Evolutionary conservation across 2,797 vertebrate species (phyloP).

Genomic region (Lacerta viridis): DNA sequence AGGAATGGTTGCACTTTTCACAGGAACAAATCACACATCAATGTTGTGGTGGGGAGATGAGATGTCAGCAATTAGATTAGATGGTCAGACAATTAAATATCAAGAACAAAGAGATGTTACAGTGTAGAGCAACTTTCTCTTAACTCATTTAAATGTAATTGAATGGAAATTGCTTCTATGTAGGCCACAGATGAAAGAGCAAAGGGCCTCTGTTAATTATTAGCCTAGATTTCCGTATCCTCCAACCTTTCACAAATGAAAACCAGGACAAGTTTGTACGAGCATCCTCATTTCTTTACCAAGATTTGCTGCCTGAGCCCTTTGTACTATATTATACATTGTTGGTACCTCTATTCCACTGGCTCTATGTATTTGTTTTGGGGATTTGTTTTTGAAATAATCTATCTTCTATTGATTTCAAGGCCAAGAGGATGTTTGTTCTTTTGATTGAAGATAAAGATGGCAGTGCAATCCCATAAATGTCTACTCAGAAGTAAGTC

Average conservation of each 20-base stretch:
- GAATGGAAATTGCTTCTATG: conserved; percentile 5
- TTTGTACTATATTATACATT: not conserved
- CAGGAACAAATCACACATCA: conserved; percentile 7
- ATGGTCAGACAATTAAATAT: conserved; percentile 5
- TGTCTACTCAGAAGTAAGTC: no score
- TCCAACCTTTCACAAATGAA: conserved; percentile 30
- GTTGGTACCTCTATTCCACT: not conserved
- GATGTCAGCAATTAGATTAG: conserved; percentile 31
- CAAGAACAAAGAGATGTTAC: conserved; percentile 31
- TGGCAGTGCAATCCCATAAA: no score
- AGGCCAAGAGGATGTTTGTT: not conserved
- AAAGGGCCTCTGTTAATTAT: conserved; percentile 42
- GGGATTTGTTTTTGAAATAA: not conserved
- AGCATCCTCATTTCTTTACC: not conserved
- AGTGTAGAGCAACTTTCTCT: conserved; percentile 11
- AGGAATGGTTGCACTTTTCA: not conserved
- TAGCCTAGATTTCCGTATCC: conserved; percentile 9
- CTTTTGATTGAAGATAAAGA: not conserved
- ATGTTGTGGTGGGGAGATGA: conserved; percentile 27
- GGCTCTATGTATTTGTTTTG: not conserved
- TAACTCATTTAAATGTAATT: conserved; percentile 13
- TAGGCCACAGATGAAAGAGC: conserved; percentile 40
- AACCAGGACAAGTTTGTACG: conserved; percentile 1
- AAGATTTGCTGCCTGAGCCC: not conserved
- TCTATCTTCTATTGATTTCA: not conserved